Evolutionary conservation across 2,888 invertebrate genomes (phyloP).

Genomic region (Tuta absoluta): DNA sequence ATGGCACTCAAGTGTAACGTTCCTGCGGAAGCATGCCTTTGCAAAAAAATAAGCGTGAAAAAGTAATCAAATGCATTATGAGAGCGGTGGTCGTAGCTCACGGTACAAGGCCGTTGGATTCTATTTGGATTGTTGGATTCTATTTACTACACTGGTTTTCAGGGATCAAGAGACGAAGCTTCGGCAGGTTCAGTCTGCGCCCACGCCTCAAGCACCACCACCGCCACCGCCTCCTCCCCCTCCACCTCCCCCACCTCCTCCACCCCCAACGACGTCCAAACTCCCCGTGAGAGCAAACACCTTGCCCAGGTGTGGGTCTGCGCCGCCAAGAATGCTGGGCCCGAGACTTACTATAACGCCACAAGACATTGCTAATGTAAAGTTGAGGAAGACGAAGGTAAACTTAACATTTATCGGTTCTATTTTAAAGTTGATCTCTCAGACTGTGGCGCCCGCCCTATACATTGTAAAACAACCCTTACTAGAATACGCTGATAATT

Average conservation of each 20-base stretch:
- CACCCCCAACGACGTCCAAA: conserved; percentile 53
- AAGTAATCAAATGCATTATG: no score
- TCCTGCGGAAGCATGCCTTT: no score
- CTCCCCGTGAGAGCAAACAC: conserved; percentile 43
- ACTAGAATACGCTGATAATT: no score
- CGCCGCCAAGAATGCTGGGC: conserved; percentile 60
- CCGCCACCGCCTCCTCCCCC: conserved; percentile 46
- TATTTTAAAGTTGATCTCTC: not conserved
- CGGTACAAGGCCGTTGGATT: no score
- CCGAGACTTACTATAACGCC: conserved; percentile 71
- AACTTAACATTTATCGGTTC: not conserved
- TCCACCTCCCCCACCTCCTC: conserved; percentile 58
- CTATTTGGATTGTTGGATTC: no score
- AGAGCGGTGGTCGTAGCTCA: no score
- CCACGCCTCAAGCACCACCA: not conserved
- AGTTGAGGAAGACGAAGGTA: conserved; percentile 60
- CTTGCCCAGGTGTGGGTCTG: conserved; percentile 68
- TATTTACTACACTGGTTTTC: not conserved
- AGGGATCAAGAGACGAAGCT: conserved; percentile 11
- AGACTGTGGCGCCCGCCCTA: no score
- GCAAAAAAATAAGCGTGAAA: no score
- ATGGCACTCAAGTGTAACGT: no score
- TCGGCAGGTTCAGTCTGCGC: not conserved
- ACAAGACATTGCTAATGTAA: conserved; percentile 74
- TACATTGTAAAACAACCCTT: no score